Percentiles rank a stretch among this genome's conserved stretches.
Conservation (phyloP, 2,888 invertebrate species). For the Troilus luridus region DNA sequence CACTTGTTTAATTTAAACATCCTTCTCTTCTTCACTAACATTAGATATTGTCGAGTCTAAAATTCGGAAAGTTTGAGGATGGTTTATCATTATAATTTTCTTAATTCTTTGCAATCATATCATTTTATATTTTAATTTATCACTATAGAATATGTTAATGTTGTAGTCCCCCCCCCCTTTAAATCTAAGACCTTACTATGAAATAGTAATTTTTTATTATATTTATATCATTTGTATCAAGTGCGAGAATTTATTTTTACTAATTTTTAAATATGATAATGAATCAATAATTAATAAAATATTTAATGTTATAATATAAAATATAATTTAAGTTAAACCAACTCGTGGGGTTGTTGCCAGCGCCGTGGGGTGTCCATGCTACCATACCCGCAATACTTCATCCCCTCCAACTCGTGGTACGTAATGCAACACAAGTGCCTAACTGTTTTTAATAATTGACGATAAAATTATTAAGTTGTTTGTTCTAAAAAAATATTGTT, state of each 20-base stretch:
- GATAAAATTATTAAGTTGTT: no score
- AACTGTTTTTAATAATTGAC: not conserved
- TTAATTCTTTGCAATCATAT: no score
- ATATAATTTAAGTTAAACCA: not conserved
- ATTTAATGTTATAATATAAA: no score
- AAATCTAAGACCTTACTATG: not conserved
- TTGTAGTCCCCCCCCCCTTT: no score
- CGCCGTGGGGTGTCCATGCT: conserved; percentile 14
- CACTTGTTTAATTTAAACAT: not conserved
- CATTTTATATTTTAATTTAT: conserved; percentile 5
- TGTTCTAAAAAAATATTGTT: no score
- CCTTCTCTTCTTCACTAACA: not conserved
- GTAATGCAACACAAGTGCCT: not conserved
- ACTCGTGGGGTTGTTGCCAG: conserved; percentile 20
- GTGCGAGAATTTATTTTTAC: not conserved
- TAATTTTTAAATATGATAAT: not conserved
- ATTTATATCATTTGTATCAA: not conserved
- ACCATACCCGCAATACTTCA: conserved; percentile 47
- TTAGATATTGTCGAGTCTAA: not conserved
- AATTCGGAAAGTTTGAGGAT: not conserved
- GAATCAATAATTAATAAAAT: no score
- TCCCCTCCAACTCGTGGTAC: not conserved
- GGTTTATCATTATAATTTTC: no score
- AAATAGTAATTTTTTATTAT: not conserved
- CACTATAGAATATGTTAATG: not conserved